Evolutionary conservation across 2,888 invertebrate species (phyloP), one percentile per base, ranked within the genome.

Genomic region (Seladonia tumulorum): DNA sequence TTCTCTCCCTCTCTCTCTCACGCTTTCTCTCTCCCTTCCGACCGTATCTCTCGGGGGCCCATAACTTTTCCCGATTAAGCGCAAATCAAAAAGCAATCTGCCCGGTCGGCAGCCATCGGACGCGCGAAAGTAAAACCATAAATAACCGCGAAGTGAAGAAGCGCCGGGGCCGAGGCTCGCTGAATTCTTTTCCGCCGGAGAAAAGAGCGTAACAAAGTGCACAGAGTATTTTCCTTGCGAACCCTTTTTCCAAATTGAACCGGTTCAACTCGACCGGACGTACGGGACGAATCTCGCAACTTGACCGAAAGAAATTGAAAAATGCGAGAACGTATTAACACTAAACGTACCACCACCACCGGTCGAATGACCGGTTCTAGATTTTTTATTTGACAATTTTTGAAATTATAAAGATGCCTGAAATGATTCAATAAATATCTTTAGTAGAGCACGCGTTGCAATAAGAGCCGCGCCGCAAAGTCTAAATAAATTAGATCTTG

Each of bases 81-180:
- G 94, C 94, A 94, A 94, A 94, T 94, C 93, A 94, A 94, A 94
- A 94, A 94, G 94, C 94, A 94, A 94, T 94, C 93, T 93, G 91
- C 92, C 82, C 87, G 85, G 82, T 87, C 91, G 88, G 91, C 91
- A 88, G 88, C 88, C 88, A 89, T 90, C 91, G 85, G 86, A 79
- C 87, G 87, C 84, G 85, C 76, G 88, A 87, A 92, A 92, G 92
- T 92, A 89, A 91, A 93, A 93, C 89, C 92, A 90, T 93, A 93
- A 93, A 93, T 92, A 92, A 91, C 84, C 88, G 79, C 77, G 72
- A 18, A 39, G 53, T 72, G 81, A 87, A 87, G 86, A 81, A 87
- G 73, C 81, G 63, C 60, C 49, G 53, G 71, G 47, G 60, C 60
- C 60, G 74, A 66, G 66, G 8, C 22, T 66, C 66, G 39, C 8